A percentile compares a stretch with the other conserved stretches of the same genome.
Evolutionary conservation across 1,140 invertebrate genomes (phyloP).

Genomic region (Geopemphigus sp.): DNA sequence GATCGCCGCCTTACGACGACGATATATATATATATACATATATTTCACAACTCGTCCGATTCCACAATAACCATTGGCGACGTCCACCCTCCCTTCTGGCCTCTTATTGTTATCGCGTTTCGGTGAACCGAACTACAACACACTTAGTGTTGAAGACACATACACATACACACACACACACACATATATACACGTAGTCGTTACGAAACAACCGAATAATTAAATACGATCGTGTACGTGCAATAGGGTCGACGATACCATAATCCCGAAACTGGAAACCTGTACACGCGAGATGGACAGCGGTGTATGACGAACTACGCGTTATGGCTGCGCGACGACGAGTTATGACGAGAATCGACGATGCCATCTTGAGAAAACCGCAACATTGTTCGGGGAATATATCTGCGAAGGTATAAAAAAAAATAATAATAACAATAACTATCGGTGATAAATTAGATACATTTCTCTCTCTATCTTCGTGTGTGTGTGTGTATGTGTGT

Average conservation of each 20-base stretch:
- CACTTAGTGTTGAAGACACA: no score
- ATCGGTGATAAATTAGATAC: neutral
- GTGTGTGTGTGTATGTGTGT: no score
- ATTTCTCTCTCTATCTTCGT: no score
- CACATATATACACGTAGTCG: no score
- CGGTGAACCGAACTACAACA: no score
- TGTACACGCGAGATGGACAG: conserved; percentile 17
- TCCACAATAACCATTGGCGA: no score
- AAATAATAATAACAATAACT: conserved; percentile 1
- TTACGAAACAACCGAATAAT: conserved; percentile 24
- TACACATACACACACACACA: no score
- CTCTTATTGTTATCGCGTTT: no score
- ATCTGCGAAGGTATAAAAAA: conserved; percentile 3
- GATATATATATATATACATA: no score
- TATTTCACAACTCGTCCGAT: no score
- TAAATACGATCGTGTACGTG: neutral
- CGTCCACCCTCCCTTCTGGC: no score
- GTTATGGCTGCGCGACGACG: conserved; percentile 17
- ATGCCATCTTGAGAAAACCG: conserved; percentile 40
- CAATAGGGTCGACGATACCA: conserved; percentile 23
- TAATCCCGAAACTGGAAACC: conserved; percentile 48
- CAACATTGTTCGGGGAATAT: neutral
- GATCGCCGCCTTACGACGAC: no score
- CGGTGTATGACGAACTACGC: conserved; percentile 9
- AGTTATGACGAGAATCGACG: conserved; percentile 43